Evolutionary conservation across 2,888 invertebrate genomes (phyloP).

Genomic region (Autographa gamma): DNA sequence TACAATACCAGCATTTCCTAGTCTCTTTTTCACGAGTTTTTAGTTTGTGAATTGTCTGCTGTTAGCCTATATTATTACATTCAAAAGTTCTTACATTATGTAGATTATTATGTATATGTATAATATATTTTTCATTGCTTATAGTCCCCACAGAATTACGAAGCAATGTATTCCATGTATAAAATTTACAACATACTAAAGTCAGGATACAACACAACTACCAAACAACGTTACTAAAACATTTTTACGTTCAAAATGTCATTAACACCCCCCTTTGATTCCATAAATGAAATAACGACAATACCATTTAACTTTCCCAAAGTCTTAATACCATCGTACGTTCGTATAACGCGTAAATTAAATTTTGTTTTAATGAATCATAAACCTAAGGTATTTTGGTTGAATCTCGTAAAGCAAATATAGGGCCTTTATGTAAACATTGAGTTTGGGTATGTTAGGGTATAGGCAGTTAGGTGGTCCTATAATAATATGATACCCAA

Average conservation of each 20-base stretch:
- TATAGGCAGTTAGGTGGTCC: constrained; percentile 36
- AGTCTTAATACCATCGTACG: constrained; percentile 61
- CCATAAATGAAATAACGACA: constrained; percentile 25
- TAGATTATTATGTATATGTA: no score
- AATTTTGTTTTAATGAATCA: constrained; percentile 71
- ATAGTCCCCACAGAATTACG: not conserved
- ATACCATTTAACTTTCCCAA: constrained; percentile 43
- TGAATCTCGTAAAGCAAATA: constrained; percentile 67
- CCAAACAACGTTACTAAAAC: not conserved
- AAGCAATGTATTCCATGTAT: not conserved
- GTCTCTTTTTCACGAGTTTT: not conserved
- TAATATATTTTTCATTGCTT: not conserved
- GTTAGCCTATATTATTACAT: not conserved
- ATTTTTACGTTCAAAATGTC: constrained; percentile 14
- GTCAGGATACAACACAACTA: not conserved
- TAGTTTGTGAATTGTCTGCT: not conserved
- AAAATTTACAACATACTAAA: not conserved
- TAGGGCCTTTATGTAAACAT: constrained; percentile 55
- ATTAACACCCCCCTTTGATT: constrained; percentile 11
- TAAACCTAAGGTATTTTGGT: constrained; percentile 70
- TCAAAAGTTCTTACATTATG: not conserved
- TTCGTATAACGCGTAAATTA: constrained; percentile 63
- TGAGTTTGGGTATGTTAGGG: constrained; percentile 37
- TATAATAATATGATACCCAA: constrained; percentile 53
- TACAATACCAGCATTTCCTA: not conserved